phyloP scores from a whole-genome alignment of 2,888 invertebrate species.

The Glyphotaelius pellucidus region DNA sequence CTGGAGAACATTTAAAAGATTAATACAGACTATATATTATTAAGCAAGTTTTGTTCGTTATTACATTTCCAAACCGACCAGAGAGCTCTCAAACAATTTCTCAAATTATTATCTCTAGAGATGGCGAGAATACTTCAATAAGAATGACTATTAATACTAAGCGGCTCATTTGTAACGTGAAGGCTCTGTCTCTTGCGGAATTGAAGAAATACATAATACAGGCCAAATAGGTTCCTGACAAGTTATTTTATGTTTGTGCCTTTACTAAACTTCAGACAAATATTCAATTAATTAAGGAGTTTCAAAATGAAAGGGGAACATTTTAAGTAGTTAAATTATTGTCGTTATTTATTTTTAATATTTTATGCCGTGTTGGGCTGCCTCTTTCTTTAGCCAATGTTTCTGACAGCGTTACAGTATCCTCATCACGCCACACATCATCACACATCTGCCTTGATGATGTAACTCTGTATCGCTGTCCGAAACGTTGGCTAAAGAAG shows the following conservation, averaged over 20 bases:
- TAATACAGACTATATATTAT: constrained; percentile 41
- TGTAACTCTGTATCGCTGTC: no score
- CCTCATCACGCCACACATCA: no score
- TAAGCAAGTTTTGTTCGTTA: constrained; percentile 17
- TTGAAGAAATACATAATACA: background rate
- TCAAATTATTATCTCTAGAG: constrained; percentile 11
- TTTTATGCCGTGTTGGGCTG: no score
- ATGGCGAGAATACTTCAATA: constrained; percentile 2
- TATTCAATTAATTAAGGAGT: background rate
- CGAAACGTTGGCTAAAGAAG: no score
- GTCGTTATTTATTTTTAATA: no score
- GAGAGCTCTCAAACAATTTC: constrained; percentile 30
- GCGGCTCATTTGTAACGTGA: background rate
- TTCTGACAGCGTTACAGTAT: no score
- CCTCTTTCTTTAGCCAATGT: no score
- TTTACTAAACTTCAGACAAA: background rate
- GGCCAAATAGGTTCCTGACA: background rate
- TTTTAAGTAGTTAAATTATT: no score
- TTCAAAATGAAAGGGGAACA: background rate
- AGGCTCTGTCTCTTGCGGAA: background rate
- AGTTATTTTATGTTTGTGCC: background rate
- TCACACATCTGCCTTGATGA: no score
- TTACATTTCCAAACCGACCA: constrained; percentile 16
- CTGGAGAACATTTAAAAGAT: constrained; percentile 34
- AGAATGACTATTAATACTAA: background rate